Base-by-base conservation (phyloP, 2,797 vertebrate species). In the Hydrolagus colliei region DNA sequence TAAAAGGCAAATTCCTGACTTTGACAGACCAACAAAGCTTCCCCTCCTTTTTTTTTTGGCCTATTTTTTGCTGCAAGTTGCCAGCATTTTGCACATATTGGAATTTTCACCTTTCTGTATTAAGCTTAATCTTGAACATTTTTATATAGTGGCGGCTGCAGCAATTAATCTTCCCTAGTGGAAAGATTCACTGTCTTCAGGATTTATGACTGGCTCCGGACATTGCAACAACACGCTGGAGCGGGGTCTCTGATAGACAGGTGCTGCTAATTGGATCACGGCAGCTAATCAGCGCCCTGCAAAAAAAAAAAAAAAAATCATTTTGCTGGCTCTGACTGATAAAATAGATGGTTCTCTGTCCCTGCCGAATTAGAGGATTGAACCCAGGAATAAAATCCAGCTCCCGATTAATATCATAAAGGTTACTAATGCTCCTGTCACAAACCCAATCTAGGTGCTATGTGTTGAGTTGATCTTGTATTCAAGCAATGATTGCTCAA, bases 211-310 rank as follows among this genome's bases (percentile, higher is more conserved):
- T 88, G 88, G 88, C 89, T 88, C 89, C 88, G 90, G 91, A 87
- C 0, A 73, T 89, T 10, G 87, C 88, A 84, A 84, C 79, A 84
- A 84, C 71, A 84, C 71, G 68, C 91, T 90, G 88, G 90, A 90
- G 90, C 88, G 86, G 88, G 88, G 88, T 89, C 88, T 89, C 90
- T 89, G 91, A 91, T 92, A 93, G 88, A 91, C 92, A 92, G 90
- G 91, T 89, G 91, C 90, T 89, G 90, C 89, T 94, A 93, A 94
- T 91, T 93, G 91, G 91, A 92, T 92, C 90, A 90, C 88, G 0
- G 89, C 88, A 91, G 90, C 90, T 93, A 90, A 92, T 92, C 91
- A 92, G 91, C 88, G 90, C 88, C 88, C 86, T 89, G 89, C 87
- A 89, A 90, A 88, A 88, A 88, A 87, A 87, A 89, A 90, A 88